Evolutionary conservation across 2,888 invertebrate genomes (phyloP), one percentile per base, ranked within the genome.

Genomic region (Scaptomyza polygonia): DNA sequence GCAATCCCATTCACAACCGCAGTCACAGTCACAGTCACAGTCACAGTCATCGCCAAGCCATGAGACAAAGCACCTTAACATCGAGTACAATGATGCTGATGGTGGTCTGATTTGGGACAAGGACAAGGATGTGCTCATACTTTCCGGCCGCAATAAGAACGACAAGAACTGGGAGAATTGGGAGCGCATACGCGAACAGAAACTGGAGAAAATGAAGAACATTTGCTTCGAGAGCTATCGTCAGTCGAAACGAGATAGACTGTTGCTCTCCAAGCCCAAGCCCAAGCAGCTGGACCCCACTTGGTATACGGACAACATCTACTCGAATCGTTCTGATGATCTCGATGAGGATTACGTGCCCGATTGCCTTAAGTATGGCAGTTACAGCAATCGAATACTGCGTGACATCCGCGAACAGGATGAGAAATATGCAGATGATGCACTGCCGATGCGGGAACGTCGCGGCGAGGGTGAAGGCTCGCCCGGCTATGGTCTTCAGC

Each of bases 251-350:
- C 84, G 89, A 55, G 91, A 91, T 70, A 91, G 86, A 71, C 68
- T 91, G 71, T 77, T 88, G 66, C 82, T 85, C 70, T 82, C 90
- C 51, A 91, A 91, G 70, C 91, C 91, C 9, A 87, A 89, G 65
- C 91, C 91, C 44, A 89, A 89, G 77, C 89, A 91, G 66, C 78
- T 92, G 14, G 91, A 92, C 65, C 89, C 92, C 56, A 90, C 90
- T 40, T 92, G 92, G 92, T 92, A 92, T 52, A 92, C 92, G 53
- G 92, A 92, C 74, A 92, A 92, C 68, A 92, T 92, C 14, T 92
- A 92, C 68, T 91, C 91, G 29, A 92, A 92, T 74, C 89, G 90
- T 47, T 92, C 92, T 4, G 91, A 92, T 52, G 92, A 92, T 69
- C 74, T 91, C 47, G 90, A 91, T 53, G 91, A 90, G 54, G 91